A percentile compares a stretch with the other conserved stretches of the same genome.
phyloP scores from a whole-genome alignment of 2,797 vertebrate genomes.

The Lepidocolaptes lacrymiger region DNA sequence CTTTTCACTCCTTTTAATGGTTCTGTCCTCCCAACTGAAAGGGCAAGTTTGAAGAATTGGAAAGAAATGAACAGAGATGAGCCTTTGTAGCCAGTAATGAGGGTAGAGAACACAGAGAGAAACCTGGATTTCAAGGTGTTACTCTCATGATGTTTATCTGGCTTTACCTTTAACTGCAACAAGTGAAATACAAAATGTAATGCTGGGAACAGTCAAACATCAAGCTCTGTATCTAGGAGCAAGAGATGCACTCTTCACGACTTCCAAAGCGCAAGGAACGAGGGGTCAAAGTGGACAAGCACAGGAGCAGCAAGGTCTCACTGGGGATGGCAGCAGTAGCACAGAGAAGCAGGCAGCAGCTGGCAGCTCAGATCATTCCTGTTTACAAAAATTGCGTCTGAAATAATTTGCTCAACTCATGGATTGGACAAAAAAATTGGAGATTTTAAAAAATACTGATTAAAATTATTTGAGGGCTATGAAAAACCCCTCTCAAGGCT shows the following conservation, averaged over 20 bases:
- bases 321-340: not conserved
- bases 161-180: not conserved
- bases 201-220: not conserved
- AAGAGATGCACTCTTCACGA: not conserved
- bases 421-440: not conserved
- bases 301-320: not conserved
- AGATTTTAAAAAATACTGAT: not conserved
- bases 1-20: not conserved
- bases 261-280: not conserved
- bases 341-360: not conserved
- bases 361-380: not conserved
- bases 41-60: not conserved
- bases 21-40: not conserved
- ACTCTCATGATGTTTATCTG: not conserved
- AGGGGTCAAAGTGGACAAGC: not conserved
- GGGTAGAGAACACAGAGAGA: not conserved
- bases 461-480: not conserved
- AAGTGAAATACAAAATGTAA: not conserved
- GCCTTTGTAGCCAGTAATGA: not conserved
- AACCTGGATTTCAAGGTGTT: not conserved
- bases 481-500: not conserved
- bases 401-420: not conserved
- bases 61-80: not conserved
- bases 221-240: not conserved
- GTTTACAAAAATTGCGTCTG: not conserved